A percentile compares a stretch with the other conserved stretches of the same genome.
Conservation (phyloP, 2,888 invertebrate species). For the Neoaliturus tenellus region DNA sequence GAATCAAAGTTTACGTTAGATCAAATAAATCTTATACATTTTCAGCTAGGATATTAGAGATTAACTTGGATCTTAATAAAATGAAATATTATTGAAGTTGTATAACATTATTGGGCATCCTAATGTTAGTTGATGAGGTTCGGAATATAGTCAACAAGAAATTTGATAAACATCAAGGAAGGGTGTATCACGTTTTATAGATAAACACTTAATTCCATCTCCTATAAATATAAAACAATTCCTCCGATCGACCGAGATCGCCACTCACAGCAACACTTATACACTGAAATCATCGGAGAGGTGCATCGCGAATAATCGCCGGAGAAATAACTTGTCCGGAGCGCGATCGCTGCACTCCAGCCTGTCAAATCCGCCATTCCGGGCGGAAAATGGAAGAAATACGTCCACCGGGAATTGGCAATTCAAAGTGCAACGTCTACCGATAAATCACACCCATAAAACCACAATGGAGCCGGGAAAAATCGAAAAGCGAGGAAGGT, state of each 20-base stretch:
- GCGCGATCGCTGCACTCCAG: not conserved
- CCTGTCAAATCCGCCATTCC: conserved; percentile 37
- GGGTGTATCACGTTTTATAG: too few species aligned
- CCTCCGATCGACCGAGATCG: too few species aligned
- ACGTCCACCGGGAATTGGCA: conserved; percentile 17
- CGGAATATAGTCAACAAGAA: too few species aligned
- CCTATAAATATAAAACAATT: not conserved
- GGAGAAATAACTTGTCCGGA: not conserved
- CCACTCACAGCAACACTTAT: not conserved
- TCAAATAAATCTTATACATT: too few species aligned
- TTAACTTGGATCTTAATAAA: too few species aligned
- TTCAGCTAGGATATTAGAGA: too few species aligned
- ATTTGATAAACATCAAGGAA: too few species aligned
- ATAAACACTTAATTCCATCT: not conserved
- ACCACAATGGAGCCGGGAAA: conserved; percentile 48
- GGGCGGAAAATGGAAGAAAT: conserved; percentile 17
- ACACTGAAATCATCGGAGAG: not conserved
- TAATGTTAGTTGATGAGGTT: too few species aligned
- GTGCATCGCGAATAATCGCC: not conserved
- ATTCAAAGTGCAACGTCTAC: conserved; percentile 24
- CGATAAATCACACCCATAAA: conserved; percentile 41
- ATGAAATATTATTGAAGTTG: too few species aligned
- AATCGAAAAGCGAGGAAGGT: conserved; percentile 47
- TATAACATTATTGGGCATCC: too few species aligned
- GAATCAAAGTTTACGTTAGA: too few species aligned